Base-by-base conservation (phyloP, 2,797 vertebrate genomes). In the Coreius guichenoti region DNA sequence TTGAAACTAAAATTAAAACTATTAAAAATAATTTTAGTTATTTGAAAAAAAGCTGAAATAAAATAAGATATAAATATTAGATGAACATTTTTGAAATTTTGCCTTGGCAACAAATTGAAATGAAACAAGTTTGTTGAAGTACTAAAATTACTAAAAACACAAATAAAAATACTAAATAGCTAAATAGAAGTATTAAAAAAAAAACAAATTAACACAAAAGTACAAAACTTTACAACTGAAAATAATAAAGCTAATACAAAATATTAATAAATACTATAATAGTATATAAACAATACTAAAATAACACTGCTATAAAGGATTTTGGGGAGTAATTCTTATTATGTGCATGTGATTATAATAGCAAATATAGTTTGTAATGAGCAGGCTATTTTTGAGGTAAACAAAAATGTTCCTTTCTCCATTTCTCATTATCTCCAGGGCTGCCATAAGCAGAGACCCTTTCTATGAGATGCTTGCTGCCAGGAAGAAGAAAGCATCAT, bases 401-500 rank as follows among this genome's bases (percentile, higher is more conserved):
- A 16, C 63, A 16, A 29, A 73, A 73, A 19, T 3, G 5, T 49
- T 47, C 0, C 8, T 8, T 33, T 11, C 9, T 47, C 13, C 4
- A 2, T 74, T 51, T 51, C 1, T 26, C 26, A 19, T 69, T 67
- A 65, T 19, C 12, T 81, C 23, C 93, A 99, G 98, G 92, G 97
- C 98, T 1, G 98, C 98, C 16, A 99, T 99, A 92, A 99, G 98
- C 94, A 96, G 96, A 91, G 98, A 99, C 92, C 98, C 98, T 2
- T 99, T 99, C 94, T 99, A 98, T 0, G 98, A 99, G 94, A 99
- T 99, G 98, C 93, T 99, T 82, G 98, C 98, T 0, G 95, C 98
- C 1, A 94, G 98, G 87, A 99, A 99, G 94, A 99, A 98, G 96
- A 99, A 98, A 89, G 97, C 99, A 1, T 99, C 98, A 13, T 96